phyloP scores from a whole-genome alignment of 2,797 vertebrate genomes.

The Onychomys torridus region DNA sequence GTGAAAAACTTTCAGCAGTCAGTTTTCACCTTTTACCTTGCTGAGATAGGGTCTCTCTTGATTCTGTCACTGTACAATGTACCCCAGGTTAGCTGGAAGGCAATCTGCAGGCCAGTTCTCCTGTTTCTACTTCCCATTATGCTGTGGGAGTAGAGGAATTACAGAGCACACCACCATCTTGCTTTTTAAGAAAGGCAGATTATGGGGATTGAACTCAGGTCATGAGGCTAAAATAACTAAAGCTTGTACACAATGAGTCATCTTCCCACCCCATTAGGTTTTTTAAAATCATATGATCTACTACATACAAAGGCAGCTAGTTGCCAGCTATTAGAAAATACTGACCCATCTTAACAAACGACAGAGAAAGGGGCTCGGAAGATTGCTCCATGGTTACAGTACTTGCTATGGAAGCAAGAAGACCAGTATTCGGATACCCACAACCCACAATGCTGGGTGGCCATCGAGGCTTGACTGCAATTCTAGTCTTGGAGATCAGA shows the following conservation, averaged over 20 bases:
- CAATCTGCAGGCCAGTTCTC: background rate
- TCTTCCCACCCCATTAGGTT: background rate
- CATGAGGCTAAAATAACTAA: background rate
- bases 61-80: background rate
- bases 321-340: conserved; percentile 15
- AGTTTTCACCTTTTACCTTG: background rate
- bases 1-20: background rate
- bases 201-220: background rate
- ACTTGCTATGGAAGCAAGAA: background rate
- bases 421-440: background rate
- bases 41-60: background rate
- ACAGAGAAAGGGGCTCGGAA: background rate
- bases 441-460: background rate
- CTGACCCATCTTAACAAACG: background rate
- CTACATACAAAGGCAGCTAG: background rate
- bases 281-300: background rate
- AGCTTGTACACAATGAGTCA: background rate
- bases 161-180: background rate
- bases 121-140: background rate
- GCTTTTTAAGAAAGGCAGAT: background rate
- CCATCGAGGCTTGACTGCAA: background rate
- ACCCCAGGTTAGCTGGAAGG: too few relatives aligned
- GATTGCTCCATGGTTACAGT: background rate
- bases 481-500: background rate
- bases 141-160: background rate